Evolutionary conservation across 2,888 invertebrate genomes (phyloP).

Genomic region (Polydrusus pterygomalis): DNA sequence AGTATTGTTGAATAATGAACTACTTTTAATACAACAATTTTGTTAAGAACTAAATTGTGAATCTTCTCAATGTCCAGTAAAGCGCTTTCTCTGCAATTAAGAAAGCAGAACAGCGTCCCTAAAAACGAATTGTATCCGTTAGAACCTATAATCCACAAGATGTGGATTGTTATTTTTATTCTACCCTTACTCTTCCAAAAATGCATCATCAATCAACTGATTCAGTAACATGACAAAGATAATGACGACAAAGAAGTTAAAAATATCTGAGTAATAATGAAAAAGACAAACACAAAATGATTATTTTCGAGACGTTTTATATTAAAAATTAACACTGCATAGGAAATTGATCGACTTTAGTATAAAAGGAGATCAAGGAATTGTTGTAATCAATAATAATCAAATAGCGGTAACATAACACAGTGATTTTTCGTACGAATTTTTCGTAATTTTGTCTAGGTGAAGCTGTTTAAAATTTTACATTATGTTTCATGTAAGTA

Average conservation of each 20-base stretch:
- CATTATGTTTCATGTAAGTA: constrained; percentile 9
- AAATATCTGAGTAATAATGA: background rate
- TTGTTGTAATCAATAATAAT: background rate
- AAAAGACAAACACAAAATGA: background rate
- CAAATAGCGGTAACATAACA: background rate
- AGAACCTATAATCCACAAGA: too few species aligned
- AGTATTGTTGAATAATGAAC: too few species aligned
- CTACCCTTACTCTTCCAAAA: background rate
- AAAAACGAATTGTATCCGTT: too few species aligned
- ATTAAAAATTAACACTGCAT: constrained; percentile 22
- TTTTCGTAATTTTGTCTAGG: background rate
- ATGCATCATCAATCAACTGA: background rate
- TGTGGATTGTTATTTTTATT: too few species aligned
- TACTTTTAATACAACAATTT: too few species aligned
- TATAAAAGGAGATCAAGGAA: constrained; percentile 1
- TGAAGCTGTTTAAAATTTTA: background rate
- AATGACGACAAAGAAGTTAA: constrained; percentile 4
- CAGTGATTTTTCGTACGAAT: background rate
- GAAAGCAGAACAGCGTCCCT: too few species aligned
- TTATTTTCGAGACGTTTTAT: background rate
- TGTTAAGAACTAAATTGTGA: too few species aligned
- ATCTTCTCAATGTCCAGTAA: too few species aligned
- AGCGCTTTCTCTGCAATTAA: too few species aligned
- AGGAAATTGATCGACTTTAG: background rate
- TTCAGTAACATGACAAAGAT: background rate